Percentiles rank a stretch among this genome's conserved stretches.
Conservation (phyloP, 2,113 vertebrate genomes). For the Lophotis ruficrista region DNA sequence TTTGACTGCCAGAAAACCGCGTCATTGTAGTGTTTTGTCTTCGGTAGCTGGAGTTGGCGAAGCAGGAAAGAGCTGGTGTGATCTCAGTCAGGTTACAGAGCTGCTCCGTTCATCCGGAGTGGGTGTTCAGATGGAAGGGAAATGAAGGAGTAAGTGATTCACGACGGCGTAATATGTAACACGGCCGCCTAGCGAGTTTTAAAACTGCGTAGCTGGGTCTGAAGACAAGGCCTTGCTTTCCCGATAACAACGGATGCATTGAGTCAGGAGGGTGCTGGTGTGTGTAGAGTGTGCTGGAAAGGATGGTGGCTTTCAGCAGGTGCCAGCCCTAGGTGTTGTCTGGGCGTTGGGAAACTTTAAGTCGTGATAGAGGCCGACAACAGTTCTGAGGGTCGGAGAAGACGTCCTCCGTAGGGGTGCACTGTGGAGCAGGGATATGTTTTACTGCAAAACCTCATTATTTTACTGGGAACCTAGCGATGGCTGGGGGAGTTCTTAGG, state of each 20-base stretch:
- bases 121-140: not conserved
- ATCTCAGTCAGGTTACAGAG: not conserved
- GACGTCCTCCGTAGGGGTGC: not conserved
- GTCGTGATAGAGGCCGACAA: rapidly evolving
- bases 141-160: not conserved
- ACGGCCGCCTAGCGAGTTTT: not conserved
- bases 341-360: not conserved
- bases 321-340: not conserved
- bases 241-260: not conserved
- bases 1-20: rapidly evolving
- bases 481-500: not conserved
- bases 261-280: not conserved
- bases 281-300: not conserved
- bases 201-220: not conserved
- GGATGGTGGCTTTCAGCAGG: not conserved
- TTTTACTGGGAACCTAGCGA: not conserved
- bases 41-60: not conserved
- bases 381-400: not conserved
- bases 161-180: rapidly evolving
- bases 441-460: not conserved
- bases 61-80: not conserved
- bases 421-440: rapidly evolving
- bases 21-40: rapidly evolving
- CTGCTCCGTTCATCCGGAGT: not conserved
- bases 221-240: not conserved